Conservation (phyloP, 2,113 vertebrate genomes). For the Hippocampus abdominalis region DNA sequence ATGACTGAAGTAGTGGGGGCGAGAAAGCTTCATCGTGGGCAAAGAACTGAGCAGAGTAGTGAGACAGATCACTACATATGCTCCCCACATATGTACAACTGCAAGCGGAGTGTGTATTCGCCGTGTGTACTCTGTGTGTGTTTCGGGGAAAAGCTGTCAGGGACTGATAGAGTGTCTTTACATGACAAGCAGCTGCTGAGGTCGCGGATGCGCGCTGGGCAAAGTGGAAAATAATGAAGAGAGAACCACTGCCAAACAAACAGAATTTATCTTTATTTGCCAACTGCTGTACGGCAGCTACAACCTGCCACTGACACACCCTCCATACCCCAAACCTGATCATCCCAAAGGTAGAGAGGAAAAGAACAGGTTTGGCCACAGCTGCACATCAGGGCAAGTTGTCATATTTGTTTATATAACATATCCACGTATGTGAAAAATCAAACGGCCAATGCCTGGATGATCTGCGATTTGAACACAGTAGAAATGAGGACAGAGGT, state of each 20-base stretch:
- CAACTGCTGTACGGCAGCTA: slow-evolving; percentile 80
- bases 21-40: slow-evolving; percentile 45
- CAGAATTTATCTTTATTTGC: slow-evolving; percentile 93
- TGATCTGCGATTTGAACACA: slow-evolving; percentile 3
- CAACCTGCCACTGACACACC: slow-evolving; percentile 66
- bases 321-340: slow-evolving; percentile 28
- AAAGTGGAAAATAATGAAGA: slow-evolving; percentile 88
- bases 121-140: slow-evolving; percentile 46
- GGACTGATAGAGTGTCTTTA: slow-evolving; percentile 91
- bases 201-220: slow-evolving; percentile 81
- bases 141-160: slow-evolving; percentile 83
- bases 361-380: slow-evolving; percentile 42
- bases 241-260: slow-evolving; percentile 78
- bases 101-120: slow-evolving; percentile 50
- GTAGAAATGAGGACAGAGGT: neutral
- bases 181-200: slow-evolving; percentile 92
- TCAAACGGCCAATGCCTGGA: neutral
- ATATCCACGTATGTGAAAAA: neutral
- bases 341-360: slow-evolving; percentile 8
- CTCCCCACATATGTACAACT: slow-evolving; percentile 62
- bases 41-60: slow-evolving; percentile 50
- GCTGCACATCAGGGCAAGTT: slow-evolving; percentile 24
- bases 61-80: slow-evolving; percentile 72
- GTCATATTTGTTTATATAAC: slow-evolving; percentile 10
- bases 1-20: slow-evolving; percentile 50